Evolutionary conservation across 2,113 vertebrate genomes (phyloP), one percentile per base, ranked within the genome.

Genomic region (Cryptotis parvus): DNA sequence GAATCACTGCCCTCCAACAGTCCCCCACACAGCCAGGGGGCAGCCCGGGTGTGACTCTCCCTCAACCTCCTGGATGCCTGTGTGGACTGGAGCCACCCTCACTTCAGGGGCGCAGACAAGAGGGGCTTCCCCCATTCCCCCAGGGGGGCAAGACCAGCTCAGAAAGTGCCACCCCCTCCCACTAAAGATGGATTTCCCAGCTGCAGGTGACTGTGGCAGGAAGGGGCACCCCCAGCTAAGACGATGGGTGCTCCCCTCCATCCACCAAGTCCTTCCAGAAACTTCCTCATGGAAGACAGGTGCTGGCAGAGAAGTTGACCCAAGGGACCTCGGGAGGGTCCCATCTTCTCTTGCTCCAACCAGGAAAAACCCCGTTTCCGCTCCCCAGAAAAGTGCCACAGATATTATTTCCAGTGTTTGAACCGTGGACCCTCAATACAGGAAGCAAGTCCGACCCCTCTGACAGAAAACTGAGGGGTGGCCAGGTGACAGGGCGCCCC

Each of bases 201-300:
- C 29, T 63, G 61, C 3, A 4, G 61, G 55, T 9, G 4, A 41
- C 2, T 18, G 31, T n/a, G 66, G 43, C 35, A 3, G 61, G 6
- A 0, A 0, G 31, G 31, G n/a, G 37, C 16, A 12, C 27, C 4
- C 0, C 8, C 31, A 3, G n/a, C 18, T 1, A 4, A 29, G 22
- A n/a, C 8, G 0, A 15, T 9, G 1, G 55, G 29, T 12, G 16
- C 1, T n/a, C 49, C 37, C 20, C 43, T 77, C 27, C 61, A n/a
- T 49, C 52, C 66, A 77, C 45, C 87, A 55, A 49, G 0, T 31
- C 22, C 63, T 89, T 70, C 72, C 58, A 45, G 55, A n/a, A 10
- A 6, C 31, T 58, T 58, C 45, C 22, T 41, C 5, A 29, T 37
- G 63, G 61, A 14, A 55, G 26, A n/a, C 31, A 15, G 27, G 31